Base-by-base conservation (phyloP, 2,113 vertebrate species). In the Cheilinus undulatus region DNA sequence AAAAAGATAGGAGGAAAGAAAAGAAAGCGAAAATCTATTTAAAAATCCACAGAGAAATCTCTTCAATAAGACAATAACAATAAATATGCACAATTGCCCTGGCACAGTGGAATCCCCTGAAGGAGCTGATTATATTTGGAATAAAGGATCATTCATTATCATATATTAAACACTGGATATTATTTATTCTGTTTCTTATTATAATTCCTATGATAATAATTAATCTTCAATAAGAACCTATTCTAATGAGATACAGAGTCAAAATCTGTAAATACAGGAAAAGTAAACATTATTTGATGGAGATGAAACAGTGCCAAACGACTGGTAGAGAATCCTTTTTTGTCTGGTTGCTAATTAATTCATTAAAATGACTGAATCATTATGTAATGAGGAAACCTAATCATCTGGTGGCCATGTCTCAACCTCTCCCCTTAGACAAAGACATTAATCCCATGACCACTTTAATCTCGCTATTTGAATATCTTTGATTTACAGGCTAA, bases 301-400 rank as follows among this genome's bases (percentile, higher is more conserved):
- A 69, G 80, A 77, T 49, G 63, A 71, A 38, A 73, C 83, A 63
- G 59, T 0, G 23, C 54, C 52, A 60, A 69, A 71, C 56, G 48
- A 69, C 49, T 40, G 45, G 36, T 52, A 57, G 30, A 46, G 27
- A 48, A 24, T 11, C 70, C 32, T 57, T 43, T 23, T 32, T 27
- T 86, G 65, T 80, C 45, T 32, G 36, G 32, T 42, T 73, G 38
- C 75, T 88, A 87, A 88, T 87, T 84, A 87, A 88, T 85, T 90
- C 43, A 80, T 82, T 82, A 68, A 83, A 86, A 86, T 89, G 28
- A 88, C 80, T 76, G 84, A 81, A 78, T 85, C 70, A 81, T 90
- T 89, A 88, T 83, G 82, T 90, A 86, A 90, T 85, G 80, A 69
- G 72, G 32, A 73, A 68, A 87, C 78, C 85, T 89, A 88, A 91